Percentiles rank a stretch among this genome's conserved stretches.
Conservation (phyloP, 2,888 invertebrate genomes). For the Cantharis rustica region DNA sequence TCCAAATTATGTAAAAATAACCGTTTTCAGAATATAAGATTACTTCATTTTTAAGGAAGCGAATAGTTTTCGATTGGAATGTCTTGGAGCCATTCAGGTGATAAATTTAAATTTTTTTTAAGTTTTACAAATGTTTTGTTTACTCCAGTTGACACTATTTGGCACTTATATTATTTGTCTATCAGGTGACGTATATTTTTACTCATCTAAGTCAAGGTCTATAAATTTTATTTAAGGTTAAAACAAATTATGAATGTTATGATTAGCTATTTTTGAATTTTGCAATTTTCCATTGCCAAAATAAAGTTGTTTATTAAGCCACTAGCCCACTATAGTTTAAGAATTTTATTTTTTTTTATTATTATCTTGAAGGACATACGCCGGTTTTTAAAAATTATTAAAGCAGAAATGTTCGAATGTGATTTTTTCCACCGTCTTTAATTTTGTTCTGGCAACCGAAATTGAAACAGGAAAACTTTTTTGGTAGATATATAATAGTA, state of each 20-base stretch:
- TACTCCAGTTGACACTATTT: background rate
- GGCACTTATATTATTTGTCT: background rate
- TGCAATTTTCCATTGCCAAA: background rate
- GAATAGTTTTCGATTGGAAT: background rate
- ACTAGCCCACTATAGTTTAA: background rate
- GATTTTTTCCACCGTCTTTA: too few species aligned
- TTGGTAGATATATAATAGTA: too few species aligned
- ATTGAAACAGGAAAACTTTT: background rate
- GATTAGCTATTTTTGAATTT: background rate
- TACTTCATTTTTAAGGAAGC: background rate
- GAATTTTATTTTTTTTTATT: background rate
- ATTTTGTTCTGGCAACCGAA: background rate
- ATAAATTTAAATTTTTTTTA: background rate
- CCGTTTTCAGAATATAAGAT: background rate
- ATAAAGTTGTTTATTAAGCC: background rate
- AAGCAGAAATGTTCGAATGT: too few species aligned
- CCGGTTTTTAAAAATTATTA: background rate
- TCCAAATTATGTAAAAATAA: background rate
- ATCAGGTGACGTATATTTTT: background rate
- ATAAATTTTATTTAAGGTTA: background rate
- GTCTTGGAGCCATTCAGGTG: background rate
- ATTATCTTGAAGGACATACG: background rate
- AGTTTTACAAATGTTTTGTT: background rate
- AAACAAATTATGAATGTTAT: background rate
- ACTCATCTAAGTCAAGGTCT: background rate